phyloP scores from a whole-genome alignment of 2,113 vertebrate genomes.

The Anguilla rostrata region DNA sequence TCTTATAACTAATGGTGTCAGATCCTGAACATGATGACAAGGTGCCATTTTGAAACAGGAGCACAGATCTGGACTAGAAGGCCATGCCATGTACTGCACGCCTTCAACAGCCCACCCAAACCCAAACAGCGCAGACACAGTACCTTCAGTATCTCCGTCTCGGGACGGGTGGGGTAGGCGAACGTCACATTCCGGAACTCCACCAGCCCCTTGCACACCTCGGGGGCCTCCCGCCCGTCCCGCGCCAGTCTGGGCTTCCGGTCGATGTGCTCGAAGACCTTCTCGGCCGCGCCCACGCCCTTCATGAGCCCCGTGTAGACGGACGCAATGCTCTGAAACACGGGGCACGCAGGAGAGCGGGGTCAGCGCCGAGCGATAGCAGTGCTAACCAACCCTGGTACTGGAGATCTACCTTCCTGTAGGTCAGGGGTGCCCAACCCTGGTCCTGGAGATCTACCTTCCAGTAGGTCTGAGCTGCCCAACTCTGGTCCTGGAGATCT shows the following conservation, averaged over 20 bases:
- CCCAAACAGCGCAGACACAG: conserved; percentile 23
- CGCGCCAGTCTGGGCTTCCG: conserved; percentile 77
- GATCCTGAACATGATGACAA: too few relatives aligned
- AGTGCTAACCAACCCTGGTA: too few relatives aligned
- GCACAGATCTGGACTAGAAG: too few relatives aligned
- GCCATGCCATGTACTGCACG: too few relatives aligned
- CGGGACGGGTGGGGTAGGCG: conserved; percentile 83
- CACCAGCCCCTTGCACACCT: conserved; percentile 79
- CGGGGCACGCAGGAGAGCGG: rapidly evolving
- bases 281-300: conserved; percentile 92
- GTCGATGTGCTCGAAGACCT: conserved; percentile 94
- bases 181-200: conserved; percentile 89
- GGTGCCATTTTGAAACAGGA: too few relatives aligned
- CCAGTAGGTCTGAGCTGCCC: too few relatives aligned
- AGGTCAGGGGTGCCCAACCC: too few relatives aligned
- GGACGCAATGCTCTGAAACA: conserved; percentile 80
- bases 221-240: conserved; percentile 77
- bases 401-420: too few relatives aligned
- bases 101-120: too few relatives aligned
- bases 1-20: too few relatives aligned
- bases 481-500: too few relatives aligned
- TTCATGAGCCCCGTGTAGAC: conserved; percentile 97
- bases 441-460: too few relatives aligned
- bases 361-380: background rate
- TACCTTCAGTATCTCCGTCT: conserved; percentile 86